phyloP scores from a whole-genome alignment of 2,113 vertebrate species.

The Tonatia bakeri region DNA sequence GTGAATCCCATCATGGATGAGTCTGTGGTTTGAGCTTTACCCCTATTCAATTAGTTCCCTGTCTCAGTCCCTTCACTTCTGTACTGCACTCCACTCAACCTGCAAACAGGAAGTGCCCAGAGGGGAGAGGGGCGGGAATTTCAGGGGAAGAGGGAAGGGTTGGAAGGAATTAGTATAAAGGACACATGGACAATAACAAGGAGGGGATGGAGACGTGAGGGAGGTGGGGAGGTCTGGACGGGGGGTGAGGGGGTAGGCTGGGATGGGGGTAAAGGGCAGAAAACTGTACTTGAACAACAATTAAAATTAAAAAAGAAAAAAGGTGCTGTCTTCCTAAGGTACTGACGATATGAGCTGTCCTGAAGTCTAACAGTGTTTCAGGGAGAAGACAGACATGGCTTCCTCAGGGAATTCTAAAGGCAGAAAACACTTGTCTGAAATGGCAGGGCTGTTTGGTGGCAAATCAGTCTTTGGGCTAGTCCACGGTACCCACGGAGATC shows the following conservation, averaged over 20 bases:
- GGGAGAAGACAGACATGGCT: neutral
- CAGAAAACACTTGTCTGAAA: neutral
- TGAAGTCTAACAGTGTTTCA: neutral
- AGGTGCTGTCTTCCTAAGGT: neutral
- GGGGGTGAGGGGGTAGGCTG: too few species aligned
- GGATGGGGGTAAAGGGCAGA: too few species aligned
- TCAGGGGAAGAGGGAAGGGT: too few species aligned
- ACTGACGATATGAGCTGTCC: neutral
- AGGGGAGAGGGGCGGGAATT: too few species aligned
- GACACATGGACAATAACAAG: too few species aligned
- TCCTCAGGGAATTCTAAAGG: neutral
- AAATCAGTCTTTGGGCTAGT: neutral
- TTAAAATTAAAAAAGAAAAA: too few species aligned
- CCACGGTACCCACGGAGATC: neutral
- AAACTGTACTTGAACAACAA: too few species aligned
- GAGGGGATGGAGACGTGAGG: too few species aligned
- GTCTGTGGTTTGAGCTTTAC: conserved; percentile 61
- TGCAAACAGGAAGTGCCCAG: neutral
- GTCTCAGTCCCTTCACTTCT: neutral
- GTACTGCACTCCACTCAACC: too few species aligned
- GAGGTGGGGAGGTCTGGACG: too few species aligned
- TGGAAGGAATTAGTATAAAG: too few species aligned
- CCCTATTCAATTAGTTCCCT: conserved; percentile 49
- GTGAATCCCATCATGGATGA: conserved; percentile 49
- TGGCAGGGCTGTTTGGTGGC: too few species aligned